Evolutionary conservation across 2,797 vertebrate species (phyloP).

Genomic region (Hyperoplus lanceolatus): DNA sequence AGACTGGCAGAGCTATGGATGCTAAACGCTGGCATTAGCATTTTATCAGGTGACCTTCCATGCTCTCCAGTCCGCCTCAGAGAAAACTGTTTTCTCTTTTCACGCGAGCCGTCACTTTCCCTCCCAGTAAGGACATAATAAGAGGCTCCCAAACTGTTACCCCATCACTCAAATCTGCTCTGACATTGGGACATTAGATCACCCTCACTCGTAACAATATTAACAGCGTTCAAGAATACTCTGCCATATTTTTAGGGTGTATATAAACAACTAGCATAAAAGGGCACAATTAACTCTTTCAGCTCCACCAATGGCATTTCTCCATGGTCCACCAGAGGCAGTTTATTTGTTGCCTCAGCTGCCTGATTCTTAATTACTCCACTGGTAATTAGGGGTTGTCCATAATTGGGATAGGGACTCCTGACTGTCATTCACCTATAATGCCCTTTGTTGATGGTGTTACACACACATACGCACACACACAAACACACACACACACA

Average conservation of each 20-base stretch:
- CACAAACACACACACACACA: slow-evolving; percentile 10
- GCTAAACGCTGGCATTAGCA: slow-evolving; percentile 60
- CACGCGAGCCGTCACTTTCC: slow-evolving; percentile 16
- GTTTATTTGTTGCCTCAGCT: slow-evolving; percentile 53
- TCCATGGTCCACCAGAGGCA: slow-evolving; percentile 3
- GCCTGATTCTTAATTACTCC: slow-evolving; percentile 67
- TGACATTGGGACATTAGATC: not conserved
- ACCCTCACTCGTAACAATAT: slow-evolving; percentile 1
- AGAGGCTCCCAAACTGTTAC: not conserved
- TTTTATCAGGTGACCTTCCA: slow-evolving; percentile 71
- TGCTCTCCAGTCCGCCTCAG: slow-evolving; percentile 33
- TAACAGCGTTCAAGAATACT: not conserved
- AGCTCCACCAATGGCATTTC: slow-evolving; percentile 31
- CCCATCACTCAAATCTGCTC: not conserved
- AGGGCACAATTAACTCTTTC: slow-evolving; percentile 43
- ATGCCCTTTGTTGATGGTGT: slow-evolving; percentile 52
- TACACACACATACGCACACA: slow-evolving; percentile 1
- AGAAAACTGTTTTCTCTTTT: slow-evolving; percentile 30
- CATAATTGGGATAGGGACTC: slow-evolving; percentile 43
- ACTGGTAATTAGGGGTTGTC: slow-evolving; percentile 63
- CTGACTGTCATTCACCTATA: slow-evolving; percentile 49
- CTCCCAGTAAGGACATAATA: not conserved
- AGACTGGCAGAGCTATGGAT: slow-evolving; percentile 58
- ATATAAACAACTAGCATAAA: not conserved
- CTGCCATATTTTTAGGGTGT: not conserved